Percentiles rank a stretch among this genome's conserved stretches.
Conservation (phyloP, 2,888 invertebrate species). For the Congeria kusceri region DNA sequence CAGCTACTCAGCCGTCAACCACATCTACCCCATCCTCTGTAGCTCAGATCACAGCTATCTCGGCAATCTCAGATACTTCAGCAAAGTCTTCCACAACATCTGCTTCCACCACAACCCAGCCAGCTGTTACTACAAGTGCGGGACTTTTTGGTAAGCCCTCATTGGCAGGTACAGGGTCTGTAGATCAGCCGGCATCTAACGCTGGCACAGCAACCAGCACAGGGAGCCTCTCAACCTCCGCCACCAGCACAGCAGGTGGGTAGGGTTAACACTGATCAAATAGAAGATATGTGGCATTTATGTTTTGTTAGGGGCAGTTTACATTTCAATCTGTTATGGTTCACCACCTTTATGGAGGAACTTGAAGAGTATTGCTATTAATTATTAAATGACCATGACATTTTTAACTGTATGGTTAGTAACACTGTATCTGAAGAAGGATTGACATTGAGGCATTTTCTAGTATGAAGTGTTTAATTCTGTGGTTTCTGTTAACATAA, state of each 20-base stretch:
- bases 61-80: slow-evolving; percentile 10
- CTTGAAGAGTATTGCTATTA: no score
- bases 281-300: no score
- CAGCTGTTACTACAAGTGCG: slow-evolving; percentile 9
- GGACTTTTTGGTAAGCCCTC: slow-evolving; percentile 16
- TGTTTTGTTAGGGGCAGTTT: no score
- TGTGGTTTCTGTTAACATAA: neutral
- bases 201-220: slow-evolving; percentile 2
- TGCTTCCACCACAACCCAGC: neutral
- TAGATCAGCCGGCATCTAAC: slow-evolving; percentile 1
- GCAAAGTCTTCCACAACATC: slow-evolving; percentile 11
- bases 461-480: neutral
- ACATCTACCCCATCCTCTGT: neutral
- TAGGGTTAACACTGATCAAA: no score
- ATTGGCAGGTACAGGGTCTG: neutral
- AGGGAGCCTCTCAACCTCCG: neutral
- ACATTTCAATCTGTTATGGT: no score
- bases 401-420: no score
- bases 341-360: no score
- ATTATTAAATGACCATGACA: no score
- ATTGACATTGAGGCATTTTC: no score
- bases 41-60: neutral
- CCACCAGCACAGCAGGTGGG: neutral
- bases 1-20: neutral
- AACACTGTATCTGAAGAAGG: no score